phyloP scores from a whole-genome alignment of 2,888 invertebrate species.

The Ornithoptera priamus region DNA sequence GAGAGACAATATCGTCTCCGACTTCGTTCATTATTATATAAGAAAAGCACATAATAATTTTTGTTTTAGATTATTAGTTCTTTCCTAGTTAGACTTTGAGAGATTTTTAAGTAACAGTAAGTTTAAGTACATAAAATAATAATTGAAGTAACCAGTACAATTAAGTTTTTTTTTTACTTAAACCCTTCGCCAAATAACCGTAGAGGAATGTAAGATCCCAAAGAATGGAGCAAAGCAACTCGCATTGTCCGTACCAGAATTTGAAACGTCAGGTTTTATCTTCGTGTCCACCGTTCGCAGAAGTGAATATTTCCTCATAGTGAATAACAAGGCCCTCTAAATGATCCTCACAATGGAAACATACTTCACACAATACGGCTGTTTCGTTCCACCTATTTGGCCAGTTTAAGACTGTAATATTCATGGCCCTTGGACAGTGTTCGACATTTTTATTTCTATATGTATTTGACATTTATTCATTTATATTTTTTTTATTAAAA shows the following conservation, averaged over 20 bases:
- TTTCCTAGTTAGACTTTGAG: too few relatives aligned
- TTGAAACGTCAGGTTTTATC: slow-evolving; percentile 21
- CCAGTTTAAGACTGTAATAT: slow-evolving; percentile 17
- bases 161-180: neutral
- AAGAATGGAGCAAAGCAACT: neutral
- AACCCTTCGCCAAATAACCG: neutral
- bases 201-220: neutral
- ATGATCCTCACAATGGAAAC: slow-evolving; percentile 23
- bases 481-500: neutral
- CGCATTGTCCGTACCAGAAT: slow-evolving; percentile 1
- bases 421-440: neutral
- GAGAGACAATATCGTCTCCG: too few relatives aligned
- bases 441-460: slow-evolving; percentile 1
- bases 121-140: too few relatives aligned
- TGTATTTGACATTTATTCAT: neutral
- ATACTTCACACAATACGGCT: slow-evolving; percentile 16
- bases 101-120: too few relatives aligned
- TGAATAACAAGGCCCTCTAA: slow-evolving; percentile 23
- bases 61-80: too few relatives aligned
- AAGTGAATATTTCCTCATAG: slow-evolving; percentile 30
- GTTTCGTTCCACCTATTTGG: slow-evolving; percentile 23
- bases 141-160: too few relatives aligned
- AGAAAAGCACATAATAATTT: too few relatives aligned
- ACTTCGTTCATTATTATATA: too few relatives aligned
- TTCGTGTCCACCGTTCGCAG: slow-evolving; percentile 9